Base-by-base conservation (phyloP, 2,888 invertebrate genomes). In the Aporophyla nigra region DNA sequence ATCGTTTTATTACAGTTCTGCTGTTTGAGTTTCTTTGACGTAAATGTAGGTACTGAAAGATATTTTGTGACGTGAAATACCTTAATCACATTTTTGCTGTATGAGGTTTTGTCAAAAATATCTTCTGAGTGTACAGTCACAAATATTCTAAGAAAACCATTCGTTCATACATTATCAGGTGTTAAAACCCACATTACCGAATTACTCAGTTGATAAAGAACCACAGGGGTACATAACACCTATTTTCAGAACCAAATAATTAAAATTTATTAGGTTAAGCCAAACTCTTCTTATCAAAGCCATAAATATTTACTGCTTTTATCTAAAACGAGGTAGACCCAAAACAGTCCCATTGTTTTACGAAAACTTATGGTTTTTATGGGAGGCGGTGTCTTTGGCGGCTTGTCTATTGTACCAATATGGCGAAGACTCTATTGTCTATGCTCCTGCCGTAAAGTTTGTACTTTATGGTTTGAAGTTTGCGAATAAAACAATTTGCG, bases 351-450 rank as follows among this genome's bases (percentile, higher is more conserved):
- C n/a, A 81, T 87, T 87, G 86, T 88, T 88, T 87, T 81, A 77
- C 73, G 27, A 71, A 66, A 80, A 84, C 75, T 69, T 84, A 83
- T 78, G 69, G 86, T 86, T 87, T 86, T 85, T 85, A 87, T 86
- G 85, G 72, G 51, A 16, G 74, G 71, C 93, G 92, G 92, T 86
- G 66, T 79, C 89, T 92, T 93, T 93, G 88, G 87, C 61, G 78
- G 78, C 77, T 82, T 86, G 87, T 87, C 88, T 84, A 86, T 88
- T 89, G 85, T 89, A 70, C 68, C 62, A 71, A 79, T 80, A 78
- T 85, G 82, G 83, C 74, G 74, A 76, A 72, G 46, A 67, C 24
- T 75, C 79, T 84, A 82, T 88, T 82, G 86, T 82, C 70, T 85
- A 74, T 78, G 40, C 71, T 83, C 54, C 73, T 78, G 83, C 67